Conservation (phyloP, 2,888 invertebrate species). For the Acronicta leporina region DNA sequence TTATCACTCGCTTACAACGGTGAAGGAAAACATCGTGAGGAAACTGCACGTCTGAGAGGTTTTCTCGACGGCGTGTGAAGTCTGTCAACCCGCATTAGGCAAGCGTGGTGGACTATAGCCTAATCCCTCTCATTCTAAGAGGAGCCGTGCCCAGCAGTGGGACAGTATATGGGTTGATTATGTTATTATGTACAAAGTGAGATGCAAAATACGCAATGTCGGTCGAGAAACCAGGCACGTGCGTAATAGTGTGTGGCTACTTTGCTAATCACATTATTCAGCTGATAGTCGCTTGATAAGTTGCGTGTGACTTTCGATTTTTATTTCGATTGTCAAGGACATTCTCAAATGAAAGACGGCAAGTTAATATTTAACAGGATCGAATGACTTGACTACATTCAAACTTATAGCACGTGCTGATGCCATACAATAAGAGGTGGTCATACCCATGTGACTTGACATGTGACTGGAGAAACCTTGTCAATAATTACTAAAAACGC, state of each 20-base stretch:
- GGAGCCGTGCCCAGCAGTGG: no score
- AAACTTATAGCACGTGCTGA: slow-evolving; percentile 50
- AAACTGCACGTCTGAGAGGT: no score
- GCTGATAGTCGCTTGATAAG: not conserved
- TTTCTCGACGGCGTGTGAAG: no score
- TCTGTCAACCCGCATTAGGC: no score
- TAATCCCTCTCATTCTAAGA: no score
- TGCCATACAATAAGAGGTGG: slow-evolving; percentile 51
- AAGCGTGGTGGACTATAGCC: no score
- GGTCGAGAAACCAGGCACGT: no score
- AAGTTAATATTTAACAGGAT: slow-evolving; percentile 38
- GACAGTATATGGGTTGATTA: no score
- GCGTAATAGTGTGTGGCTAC: not conserved
- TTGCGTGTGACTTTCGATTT: not conserved
- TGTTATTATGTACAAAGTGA: no score
- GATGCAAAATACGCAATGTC: no score
- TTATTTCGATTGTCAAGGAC: slow-evolving; percentile 4
- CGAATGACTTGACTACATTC: slow-evolving; percentile 26
- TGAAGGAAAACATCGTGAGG: no score
- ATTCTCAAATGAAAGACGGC: slow-evolving; percentile 7
- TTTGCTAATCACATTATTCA: not conserved
- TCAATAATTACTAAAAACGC: slow-evolving; percentile 44
- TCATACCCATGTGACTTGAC: slow-evolving; percentile 36
- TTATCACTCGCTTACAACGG: no score
- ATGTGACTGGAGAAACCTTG: slow-evolving; percentile 57